These are phyloP conservation scores for Eupithecia inturbata DNA, from an alignment of 2,888 invertebrate species.

Conservation along the genomic window DNA sequence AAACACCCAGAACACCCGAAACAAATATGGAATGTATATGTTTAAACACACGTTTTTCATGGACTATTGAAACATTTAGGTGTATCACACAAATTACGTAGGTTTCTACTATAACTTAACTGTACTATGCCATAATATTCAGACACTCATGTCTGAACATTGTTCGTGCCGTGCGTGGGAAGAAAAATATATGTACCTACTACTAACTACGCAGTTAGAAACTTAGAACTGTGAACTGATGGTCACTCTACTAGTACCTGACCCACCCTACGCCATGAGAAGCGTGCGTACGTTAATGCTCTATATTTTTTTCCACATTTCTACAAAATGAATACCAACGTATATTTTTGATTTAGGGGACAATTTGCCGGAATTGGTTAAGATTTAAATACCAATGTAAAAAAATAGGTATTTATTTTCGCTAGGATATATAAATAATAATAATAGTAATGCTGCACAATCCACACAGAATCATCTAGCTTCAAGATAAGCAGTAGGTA, in stretches of 20 bases:
- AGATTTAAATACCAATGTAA: not conserved
- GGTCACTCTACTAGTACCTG: conserved; percentile 71
- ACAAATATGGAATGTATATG: too few relatives aligned
- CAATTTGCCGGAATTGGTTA: conserved; percentile 8
- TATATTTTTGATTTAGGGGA: conserved; percentile 12
- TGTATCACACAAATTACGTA: not conserved
- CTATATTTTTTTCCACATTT: conserved; percentile 57
- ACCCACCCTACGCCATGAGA: conserved; percentile 62
- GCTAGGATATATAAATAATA: too few relatives aligned
- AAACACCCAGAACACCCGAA: too few relatives aligned
- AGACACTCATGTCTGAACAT: not conserved
- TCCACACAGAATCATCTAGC: too few relatives aligned
- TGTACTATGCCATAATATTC: too few relatives aligned
- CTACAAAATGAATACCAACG: conserved; percentile 50
- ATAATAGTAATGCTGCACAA: too few relatives aligned
- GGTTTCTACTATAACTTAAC: not conserved
- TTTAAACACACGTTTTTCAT: too few relatives aligned
- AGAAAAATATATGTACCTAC: not conserved
- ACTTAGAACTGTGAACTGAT: not conserved
- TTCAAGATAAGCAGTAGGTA: too few relatives aligned
- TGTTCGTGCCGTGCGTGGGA: not conserved
- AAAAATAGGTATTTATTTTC: not conserved
- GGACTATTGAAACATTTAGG: not conserved
- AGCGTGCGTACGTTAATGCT: conserved; percentile 61
- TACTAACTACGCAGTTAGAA: not conserved